phyloP scores from a whole-genome alignment of 2,888 invertebrate genomes.

The Synergus laeviventris region DNA sequence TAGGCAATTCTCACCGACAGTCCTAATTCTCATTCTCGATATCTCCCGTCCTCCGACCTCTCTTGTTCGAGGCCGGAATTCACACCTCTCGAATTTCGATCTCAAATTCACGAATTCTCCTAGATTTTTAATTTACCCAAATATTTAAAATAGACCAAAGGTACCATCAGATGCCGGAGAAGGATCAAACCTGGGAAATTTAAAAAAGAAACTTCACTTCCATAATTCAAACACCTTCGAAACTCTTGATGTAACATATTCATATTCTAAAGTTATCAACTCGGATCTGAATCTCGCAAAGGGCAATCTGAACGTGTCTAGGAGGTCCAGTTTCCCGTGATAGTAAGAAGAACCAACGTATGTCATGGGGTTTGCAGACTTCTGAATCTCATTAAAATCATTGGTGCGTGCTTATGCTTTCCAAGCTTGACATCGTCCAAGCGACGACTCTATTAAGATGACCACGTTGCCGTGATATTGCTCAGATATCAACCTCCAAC shows the following conservation, averaged over 20 bases:
- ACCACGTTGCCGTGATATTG: constrained; percentile 75
- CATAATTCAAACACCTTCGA: too few species aligned
- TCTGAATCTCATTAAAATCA: constrained; percentile 75
- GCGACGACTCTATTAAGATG: constrained; percentile 74
- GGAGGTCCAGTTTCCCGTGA: neutral
- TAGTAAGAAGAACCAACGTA: constrained; percentile 48
- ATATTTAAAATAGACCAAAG: too few species aligned
- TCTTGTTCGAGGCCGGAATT: neutral
- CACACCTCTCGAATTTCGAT: neutral
- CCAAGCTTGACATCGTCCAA: constrained; percentile 61
- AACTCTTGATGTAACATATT: neutral
- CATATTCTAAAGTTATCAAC: neutral
- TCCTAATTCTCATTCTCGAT: constrained; percentile 42
- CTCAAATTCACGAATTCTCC: neutral
- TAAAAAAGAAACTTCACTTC: too few species aligned
- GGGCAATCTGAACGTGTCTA: neutral
- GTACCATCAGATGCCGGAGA: too few species aligned
- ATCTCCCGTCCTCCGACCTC: constrained; percentile 23
- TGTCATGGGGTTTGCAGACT: constrained; percentile 61
- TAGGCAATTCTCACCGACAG: constrained; percentile 38
- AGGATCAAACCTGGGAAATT: too few species aligned
- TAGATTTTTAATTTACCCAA: neutral
- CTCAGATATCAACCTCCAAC: constrained; percentile 63
- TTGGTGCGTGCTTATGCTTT: constrained; percentile 72
- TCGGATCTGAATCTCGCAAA: neutral